These are phyloP conservation scores for Steatocranus sp. DNA, from an alignment of 2,797 vertebrate species.

Conservation along the genomic window DNA sequence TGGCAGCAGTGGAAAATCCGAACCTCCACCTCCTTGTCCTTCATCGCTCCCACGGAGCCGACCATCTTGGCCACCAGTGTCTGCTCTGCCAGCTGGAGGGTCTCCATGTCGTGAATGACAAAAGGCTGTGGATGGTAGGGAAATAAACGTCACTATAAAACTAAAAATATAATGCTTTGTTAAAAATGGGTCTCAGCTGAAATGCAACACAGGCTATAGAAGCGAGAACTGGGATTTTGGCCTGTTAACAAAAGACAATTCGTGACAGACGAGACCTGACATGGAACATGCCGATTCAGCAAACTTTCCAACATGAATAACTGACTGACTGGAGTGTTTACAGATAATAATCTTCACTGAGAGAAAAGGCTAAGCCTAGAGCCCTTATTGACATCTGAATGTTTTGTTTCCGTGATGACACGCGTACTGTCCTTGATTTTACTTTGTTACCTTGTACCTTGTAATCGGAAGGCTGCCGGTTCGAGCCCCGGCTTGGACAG, in stretches of 20 bases:
- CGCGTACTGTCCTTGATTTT: background rate
- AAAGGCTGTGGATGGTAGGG: conserved; percentile 76
- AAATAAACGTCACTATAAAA: background rate
- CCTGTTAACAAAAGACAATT: background rate
- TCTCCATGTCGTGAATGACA: conserved; percentile 96
- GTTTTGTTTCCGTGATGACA: conserved; percentile 22
- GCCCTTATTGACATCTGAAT: conserved; percentile 3
- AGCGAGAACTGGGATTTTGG: background rate
- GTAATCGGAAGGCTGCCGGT: no score
- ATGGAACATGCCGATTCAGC: conserved; percentile 22
- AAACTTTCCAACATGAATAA: background rate
- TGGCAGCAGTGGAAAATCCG: conserved; percentile 96
- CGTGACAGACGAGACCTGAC: background rate
- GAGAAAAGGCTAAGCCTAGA: background rate
- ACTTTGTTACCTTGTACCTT: no score
- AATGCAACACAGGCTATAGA: background rate
- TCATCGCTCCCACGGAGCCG: conserved; percentile 71
- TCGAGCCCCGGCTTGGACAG: no score
- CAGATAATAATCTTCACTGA: background rate
- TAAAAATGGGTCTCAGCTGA: background rate
- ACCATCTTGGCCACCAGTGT: conserved; percentile 89
- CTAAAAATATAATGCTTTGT: background rate
- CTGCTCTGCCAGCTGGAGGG: conserved; percentile 91
- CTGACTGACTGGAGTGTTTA: conserved; percentile 20
- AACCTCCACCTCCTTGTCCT: conserved; percentile 89